Evolutionary conservation across 2,797 vertebrate species (phyloP).

Genomic region (Manis crassicaudata): DNA sequence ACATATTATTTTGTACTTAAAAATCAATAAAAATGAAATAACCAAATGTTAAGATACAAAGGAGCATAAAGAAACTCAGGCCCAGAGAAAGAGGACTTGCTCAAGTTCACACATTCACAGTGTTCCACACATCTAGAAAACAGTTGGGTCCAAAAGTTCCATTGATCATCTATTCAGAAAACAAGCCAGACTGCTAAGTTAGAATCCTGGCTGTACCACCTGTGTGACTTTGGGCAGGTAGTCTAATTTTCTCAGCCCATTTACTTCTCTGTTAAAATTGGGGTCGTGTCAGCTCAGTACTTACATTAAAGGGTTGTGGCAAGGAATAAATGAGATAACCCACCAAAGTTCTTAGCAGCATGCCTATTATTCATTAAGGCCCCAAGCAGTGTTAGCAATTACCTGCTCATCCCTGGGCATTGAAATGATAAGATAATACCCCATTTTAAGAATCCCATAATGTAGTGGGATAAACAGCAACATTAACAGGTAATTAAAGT

Average conservation of each 20-base stretch:
- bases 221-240: not conserved
- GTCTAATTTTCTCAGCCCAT: not conserved
- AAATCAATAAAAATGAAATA: not conserved
- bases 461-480: not conserved
- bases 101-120: not conserved
- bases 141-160: not conserved
- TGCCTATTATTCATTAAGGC: not conserved
- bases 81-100: not conserved
- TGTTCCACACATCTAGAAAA: not conserved
- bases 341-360: not conserved
- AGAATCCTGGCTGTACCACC: not conserved
- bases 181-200: not conserved
- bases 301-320: not conserved
- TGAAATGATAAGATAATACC: not conserved
- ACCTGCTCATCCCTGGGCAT: not conserved
- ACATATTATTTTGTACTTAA: not conserved
- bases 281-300: not conserved
- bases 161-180: not conserved
- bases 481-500: not conserved
- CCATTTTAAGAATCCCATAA: not conserved
- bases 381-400: not conserved
- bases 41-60: not conserved
- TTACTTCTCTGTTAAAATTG: not conserved
- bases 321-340: not conserved
- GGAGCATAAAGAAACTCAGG: not conserved